Evolutionary conservation across 2,888 invertebrate species (phyloP).

Genomic region (Papilio gigon): DNA sequence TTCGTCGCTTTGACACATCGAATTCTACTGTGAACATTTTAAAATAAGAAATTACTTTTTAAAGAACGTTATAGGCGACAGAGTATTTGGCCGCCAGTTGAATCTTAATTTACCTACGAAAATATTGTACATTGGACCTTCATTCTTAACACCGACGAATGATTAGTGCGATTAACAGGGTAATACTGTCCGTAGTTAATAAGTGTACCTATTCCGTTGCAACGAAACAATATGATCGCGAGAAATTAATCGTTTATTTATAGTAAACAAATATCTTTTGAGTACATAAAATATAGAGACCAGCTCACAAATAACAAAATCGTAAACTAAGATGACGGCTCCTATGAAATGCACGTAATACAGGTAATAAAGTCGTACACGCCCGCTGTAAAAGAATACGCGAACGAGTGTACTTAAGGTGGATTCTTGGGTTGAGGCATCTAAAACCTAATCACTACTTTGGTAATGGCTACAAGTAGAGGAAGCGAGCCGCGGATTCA

Average conservation of each 20-base stretch:
- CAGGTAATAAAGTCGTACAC: conserved; percentile 64
- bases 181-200: conserved; percentile 58
- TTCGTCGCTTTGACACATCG: conserved; percentile 61
- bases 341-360: conserved; percentile 75
- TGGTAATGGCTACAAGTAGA: conserved; percentile 30
- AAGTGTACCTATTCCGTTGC: conserved; percentile 34
- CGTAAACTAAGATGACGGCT: conserved; percentile 62
- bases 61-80: conserved; percentile 61
- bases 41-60: conserved; percentile 60
- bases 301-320: conserved; percentile 72
- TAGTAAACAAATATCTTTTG: conserved; percentile 67
- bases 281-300: conserved; percentile 78
- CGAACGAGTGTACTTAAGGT: conserved; percentile 16
- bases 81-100: conserved; percentile 57
- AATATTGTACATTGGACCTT: conserved; percentile 75
- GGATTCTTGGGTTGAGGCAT: conserved; percentile 33
- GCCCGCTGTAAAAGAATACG: conserved; percentile 45
- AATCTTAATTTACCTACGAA: conserved; percentile 74
- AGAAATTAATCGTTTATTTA: conserved; percentile 54
- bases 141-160: conserved; percentile 65
- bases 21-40: conserved; percentile 57
- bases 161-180: conserved; percentile 57
- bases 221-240: conserved; percentile 60
- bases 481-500: conserved; percentile 43
- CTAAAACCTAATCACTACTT: conserved; percentile 38